Percentiles rank a stretch among this genome's conserved stretches.
phyloP scores from a whole-genome alignment of 2,113 vertebrate genomes.

The Phylloscopus trochiloides region DNA sequence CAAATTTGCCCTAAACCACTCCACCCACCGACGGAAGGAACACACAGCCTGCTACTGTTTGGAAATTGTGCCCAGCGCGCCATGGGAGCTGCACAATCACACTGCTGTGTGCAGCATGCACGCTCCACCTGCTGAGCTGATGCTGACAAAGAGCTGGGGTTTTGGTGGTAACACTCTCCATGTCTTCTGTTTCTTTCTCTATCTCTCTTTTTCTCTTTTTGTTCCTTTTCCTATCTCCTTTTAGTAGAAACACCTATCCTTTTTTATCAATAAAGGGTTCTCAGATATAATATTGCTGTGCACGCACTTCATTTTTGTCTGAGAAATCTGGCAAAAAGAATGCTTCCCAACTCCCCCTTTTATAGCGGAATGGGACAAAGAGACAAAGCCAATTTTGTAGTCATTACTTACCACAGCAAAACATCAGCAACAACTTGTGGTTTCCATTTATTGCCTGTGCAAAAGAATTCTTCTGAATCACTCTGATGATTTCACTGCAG shows the following conservation, averaged over 20 bases:
- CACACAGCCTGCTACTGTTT: background rate
- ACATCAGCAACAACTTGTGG: background rate
- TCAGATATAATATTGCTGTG: background rate
- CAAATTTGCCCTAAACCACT: too few relatives aligned
- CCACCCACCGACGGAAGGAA: background rate
- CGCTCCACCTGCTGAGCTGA: background rate
- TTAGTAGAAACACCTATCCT: background rate
- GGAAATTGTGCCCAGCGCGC: background rate
- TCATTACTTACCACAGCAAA: background rate
- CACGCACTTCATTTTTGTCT: background rate
- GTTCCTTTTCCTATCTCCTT: background rate
- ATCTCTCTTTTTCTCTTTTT: background rate
- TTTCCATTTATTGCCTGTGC: background rate
- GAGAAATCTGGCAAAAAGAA: background rate
- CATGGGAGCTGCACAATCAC: background rate
- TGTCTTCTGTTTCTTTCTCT: background rate
- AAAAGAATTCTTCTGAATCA: background rate
- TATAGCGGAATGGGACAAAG: accelerated
- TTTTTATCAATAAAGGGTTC: background rate
- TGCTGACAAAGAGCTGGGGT: too few relatives aligned
- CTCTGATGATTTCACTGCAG: background rate
- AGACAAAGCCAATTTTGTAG: background rate
- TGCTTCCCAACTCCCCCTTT: background rate
- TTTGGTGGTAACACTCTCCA: background rate
- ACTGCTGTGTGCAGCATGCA: background rate